A percentile compares a stretch with the other conserved stretches of the same genome.
phyloP scores from a whole-genome alignment of 2,797 vertebrate genomes.

The Sandelia bainsii region DNA sequence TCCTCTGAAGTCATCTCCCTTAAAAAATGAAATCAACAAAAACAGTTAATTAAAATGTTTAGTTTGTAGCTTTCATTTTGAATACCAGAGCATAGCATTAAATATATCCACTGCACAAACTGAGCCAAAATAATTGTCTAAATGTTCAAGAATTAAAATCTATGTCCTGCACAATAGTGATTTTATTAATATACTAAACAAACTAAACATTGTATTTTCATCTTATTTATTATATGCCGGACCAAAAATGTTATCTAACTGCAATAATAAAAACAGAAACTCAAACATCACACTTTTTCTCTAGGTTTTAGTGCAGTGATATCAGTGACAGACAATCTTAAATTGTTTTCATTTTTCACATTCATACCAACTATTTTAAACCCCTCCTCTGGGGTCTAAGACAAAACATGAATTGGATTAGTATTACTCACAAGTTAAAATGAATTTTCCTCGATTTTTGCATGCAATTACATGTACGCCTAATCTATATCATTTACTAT shows the following conservation, averaged over 20 bases:
- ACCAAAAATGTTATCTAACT: neutral
- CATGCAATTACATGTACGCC: neutral
- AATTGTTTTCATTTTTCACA: slow-evolving; percentile 12
- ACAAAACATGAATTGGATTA: neutral
- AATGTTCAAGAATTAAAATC: slow-evolving; percentile 4
- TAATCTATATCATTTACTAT: neutral
- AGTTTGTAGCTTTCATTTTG: neutral
- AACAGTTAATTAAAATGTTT: neutral
- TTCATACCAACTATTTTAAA: slow-evolving; percentile 28
- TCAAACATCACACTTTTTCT: neutral
- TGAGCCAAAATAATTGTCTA: neutral
- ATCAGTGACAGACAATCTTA: slow-evolving; percentile 20
- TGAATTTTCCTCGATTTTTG: neutral
- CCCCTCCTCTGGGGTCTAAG: neutral
- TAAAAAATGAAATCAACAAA: slow-evolving; percentile 50
- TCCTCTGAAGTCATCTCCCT: slow-evolving; percentile 90
- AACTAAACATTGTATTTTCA: slow-evolving; percentile 1
- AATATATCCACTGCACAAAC: neutral
- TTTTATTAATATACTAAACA: neutral
- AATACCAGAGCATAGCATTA: neutral
- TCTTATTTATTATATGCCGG: neutral
- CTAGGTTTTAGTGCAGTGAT: neutral
- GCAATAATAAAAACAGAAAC: neutral
- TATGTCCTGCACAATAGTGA: neutral
- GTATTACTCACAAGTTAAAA: neutral